Percentiles rank a stretch among this genome's conserved stretches.
Evolutionary conservation across 2,888 invertebrate species (phyloP).

Genomic region (Drosophila subsilvestris): DNA sequence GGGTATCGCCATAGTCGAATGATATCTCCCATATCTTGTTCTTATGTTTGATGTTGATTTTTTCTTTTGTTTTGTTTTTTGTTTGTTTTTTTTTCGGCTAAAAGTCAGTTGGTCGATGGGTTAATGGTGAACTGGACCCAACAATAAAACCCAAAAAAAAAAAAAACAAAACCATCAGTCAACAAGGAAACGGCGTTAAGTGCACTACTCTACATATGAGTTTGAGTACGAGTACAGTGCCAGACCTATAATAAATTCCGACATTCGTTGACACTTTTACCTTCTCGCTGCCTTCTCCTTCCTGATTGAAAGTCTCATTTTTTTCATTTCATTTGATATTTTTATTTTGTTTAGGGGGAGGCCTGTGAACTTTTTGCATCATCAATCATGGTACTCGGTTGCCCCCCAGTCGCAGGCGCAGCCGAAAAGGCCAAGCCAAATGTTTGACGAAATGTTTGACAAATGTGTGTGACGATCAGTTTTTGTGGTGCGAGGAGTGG

Average conservation of each 20-base stretch:
- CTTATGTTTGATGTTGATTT: background rate
- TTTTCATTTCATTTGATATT: conserved; percentile 40
- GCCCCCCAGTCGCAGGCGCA: conserved; percentile 42
- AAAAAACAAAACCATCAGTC: conserved; percentile 16
- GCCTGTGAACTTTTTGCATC: conserved; percentile 41
- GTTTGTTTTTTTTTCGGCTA: background rate
- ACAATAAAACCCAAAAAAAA: conserved; percentile 4
- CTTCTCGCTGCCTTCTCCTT: background rate
- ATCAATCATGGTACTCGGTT: conserved; percentile 53
- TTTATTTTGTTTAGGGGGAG: conserved; percentile 19
- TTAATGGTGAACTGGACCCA: conserved; percentile 21
- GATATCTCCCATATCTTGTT: background rate
- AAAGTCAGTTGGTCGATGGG: conserved; percentile 33
- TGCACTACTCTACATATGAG: conserved; percentile 15
- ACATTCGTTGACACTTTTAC: conserved; percentile 10
- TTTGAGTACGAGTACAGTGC: background rate
- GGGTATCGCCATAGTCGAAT: background rate
- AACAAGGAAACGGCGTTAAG: conserved; percentile 18
- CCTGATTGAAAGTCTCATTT: conserved; percentile 37
- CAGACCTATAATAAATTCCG: background rate
- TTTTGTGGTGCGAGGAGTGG: background rate
- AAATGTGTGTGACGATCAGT: conserved; percentile 36
- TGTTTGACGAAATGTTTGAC: conserved; percentile 29
- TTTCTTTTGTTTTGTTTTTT: background rate
- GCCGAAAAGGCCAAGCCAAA: conserved; percentile 55